Evolutionary conservation across 2,113 vertebrate species (phyloP), one percentile per base, ranked within the genome.

Genomic region (Geothlypis trichas): DNA sequence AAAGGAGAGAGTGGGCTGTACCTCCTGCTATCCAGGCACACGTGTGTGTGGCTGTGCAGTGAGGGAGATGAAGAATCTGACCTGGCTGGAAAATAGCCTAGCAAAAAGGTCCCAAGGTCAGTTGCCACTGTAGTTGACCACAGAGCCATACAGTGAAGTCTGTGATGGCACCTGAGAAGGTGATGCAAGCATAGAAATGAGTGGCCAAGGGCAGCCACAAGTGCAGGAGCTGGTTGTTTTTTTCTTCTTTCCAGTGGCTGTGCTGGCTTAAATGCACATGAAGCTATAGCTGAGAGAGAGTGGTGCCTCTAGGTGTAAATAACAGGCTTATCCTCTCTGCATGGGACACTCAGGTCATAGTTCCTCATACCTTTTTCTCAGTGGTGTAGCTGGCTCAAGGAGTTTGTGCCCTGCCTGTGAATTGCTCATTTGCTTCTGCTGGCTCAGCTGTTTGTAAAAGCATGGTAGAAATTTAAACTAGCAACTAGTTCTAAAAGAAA

Each of bases 301-400:
- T 33, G 37, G 46, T 90, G 67, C 72, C 75, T 77, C 67, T 46
- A 77, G 90, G 75, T 95, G 72, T 94, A 90, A 93, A 66, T 96
- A 92, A 95, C 35, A 92, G 96, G 95, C 85, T 95, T 97, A 92
- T 66, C 51, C 49, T 80, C 51, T 88, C 90, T 93, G 82, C 18
- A 0, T 90, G 88, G 90, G 72, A 83, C 63, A 22, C 42, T 61
- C 0, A 0, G 58, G 71, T 91, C 54, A 46, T 37, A 41, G 83
- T 66, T 93, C 59, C 28, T 87, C 13, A 0, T 92, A 62, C 83
- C 72, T 88, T 81, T 93, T 77, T 84, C 90, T 86, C 86, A 74
- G 68, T 80, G 67, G 76, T 90, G 15, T 90, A 93, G 72, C 85
- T 94, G 72, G 88, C 85, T 85, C 59, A 51, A 72, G 75, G 77